Conservation (phyloP, 2,113 vertebrate species). For the Noctilio leporinus region DNA sequence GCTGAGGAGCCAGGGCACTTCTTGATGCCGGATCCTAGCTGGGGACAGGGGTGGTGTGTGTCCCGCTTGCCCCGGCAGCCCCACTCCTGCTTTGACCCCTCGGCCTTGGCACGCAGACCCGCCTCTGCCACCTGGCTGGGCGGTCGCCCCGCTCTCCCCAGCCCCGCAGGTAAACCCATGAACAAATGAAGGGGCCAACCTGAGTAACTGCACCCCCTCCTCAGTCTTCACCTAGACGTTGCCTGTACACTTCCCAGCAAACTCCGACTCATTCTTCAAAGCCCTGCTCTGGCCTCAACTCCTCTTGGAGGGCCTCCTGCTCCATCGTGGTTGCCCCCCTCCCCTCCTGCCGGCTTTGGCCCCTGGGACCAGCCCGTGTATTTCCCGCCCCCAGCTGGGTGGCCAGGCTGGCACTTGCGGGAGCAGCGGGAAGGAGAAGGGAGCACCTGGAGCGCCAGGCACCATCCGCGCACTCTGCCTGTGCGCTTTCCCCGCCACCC, state of each 20-base stretch:
- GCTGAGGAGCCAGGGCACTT: not conserved
- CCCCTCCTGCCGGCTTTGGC: not conserved
- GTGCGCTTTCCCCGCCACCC: not conserved
- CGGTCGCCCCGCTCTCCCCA: no score
- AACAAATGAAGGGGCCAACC: not conserved
- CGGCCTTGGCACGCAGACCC: not conserved
- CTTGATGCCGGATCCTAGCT: rapidly evolving
- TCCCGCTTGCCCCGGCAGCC: no score
- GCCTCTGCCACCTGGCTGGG: not conserved
- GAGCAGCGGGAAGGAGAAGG: rapidly evolving
- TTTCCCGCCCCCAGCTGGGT: not conserved
- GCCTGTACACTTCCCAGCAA: not conserved
- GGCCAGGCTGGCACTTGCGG: not conserved
- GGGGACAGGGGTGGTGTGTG: not conserved
- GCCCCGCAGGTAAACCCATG: rapidly evolving
- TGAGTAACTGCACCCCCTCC: not conserved
- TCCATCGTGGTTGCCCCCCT: rapidly evolving
- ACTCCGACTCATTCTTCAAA: not conserved
- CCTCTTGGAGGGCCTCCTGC: not conserved
- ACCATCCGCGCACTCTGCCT: rapidly evolving
- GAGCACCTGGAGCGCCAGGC: rapidly evolving
- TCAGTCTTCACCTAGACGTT: rapidly evolving
- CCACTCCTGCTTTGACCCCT: not conserved
- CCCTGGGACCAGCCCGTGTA: not conserved
- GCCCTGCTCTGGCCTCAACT: not conserved